Evolutionary conservation across 2,797 vertebrate species (phyloP).

Genomic region (Helostoma temminkii): DNA sequence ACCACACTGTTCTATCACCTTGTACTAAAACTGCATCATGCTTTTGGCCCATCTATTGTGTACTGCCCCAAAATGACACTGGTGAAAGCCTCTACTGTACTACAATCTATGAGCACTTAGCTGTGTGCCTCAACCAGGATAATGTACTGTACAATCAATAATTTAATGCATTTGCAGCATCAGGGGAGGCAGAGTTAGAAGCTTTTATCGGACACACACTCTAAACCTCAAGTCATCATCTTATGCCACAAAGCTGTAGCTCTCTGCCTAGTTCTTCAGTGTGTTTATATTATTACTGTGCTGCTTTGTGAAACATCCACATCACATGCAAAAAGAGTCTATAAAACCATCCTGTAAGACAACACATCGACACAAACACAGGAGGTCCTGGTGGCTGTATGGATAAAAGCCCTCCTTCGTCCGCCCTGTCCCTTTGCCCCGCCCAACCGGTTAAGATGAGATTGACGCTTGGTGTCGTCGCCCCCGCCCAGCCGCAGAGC

Average conservation of each 20-base stretch:
- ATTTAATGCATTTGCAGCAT: constrained; percentile 61
- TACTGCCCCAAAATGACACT: constrained; percentile 23
- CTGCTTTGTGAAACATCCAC: constrained; percentile 5
- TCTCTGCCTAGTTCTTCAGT: neutral
- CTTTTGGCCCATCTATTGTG: constrained; percentile 30
- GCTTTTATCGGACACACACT: constrained; percentile 36
- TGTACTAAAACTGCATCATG: constrained; percentile 11
- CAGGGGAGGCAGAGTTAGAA: constrained; percentile 15
- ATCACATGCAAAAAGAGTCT: too few species aligned
- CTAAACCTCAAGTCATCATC: constrained; percentile 2
- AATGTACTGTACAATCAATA: constrained; percentile 71
- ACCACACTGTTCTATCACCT: constrained; percentile 3
- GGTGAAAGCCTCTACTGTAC: constrained; percentile 20
- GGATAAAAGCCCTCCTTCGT: constrained; percentile 45
- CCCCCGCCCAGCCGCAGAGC: constrained; percentile 77
- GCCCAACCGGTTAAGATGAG: constrained; percentile 52
- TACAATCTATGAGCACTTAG: constrained; percentile 57
- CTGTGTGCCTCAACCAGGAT: constrained; percentile 33
- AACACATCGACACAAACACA: constrained; percentile 26
- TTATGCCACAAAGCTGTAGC: neutral
- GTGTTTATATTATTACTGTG: neutral
- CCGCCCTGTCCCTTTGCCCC: constrained; percentile 37
- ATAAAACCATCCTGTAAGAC: constrained; percentile 10
- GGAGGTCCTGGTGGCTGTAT: constrained; percentile 28
- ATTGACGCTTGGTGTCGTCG: constrained; percentile 69